phyloP scores from a whole-genome alignment of 2,113 vertebrate species.

The Oryzias javanicus region DNA sequence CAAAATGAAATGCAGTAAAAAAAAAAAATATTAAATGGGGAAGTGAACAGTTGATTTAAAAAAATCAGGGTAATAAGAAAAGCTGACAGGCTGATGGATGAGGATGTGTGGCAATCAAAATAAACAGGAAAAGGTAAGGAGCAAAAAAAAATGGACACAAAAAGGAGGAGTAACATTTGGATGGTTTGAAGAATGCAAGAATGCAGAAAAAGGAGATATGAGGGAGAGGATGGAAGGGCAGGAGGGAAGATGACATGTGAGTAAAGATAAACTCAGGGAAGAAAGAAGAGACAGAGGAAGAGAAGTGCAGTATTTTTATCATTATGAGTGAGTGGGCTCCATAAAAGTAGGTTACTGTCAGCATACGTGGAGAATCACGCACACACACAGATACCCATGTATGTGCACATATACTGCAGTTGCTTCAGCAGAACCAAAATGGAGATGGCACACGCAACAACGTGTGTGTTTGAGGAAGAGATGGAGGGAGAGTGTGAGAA shows the following conservation, averaged over 20 bases:
- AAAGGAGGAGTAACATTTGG: not conserved
- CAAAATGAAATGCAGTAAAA: not conserved
- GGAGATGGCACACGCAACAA: conserved; percentile 9
- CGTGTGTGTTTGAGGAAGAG: conserved; percentile 16
- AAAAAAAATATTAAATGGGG: too few relatives aligned
- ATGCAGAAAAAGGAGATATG: not conserved
- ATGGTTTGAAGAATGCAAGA: not conserved
- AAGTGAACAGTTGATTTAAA: too few relatives aligned
- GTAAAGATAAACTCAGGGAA: not conserved
- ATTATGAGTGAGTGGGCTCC: conserved; percentile 60
- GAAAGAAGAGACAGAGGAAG: conserved; percentile 16
- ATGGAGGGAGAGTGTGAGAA: not conserved
- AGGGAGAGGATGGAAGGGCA: conserved; percentile 3
- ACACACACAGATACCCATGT: conserved; percentile 38
- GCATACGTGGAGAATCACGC: conserved; percentile 38
- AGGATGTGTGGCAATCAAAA: too few relatives aligned
- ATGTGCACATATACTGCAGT: conserved; percentile 21
- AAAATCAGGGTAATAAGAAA: too few relatives aligned
- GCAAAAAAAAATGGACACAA: not conserved
- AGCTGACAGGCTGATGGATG: too few relatives aligned
- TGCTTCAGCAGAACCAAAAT: too few relatives aligned
- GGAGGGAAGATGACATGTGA: conserved; percentile 6
- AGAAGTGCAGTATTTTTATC: conserved; percentile 65
- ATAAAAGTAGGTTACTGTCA: conserved; percentile 73
- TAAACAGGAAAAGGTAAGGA: too few relatives aligned